Conservation (phyloP, 1,140 invertebrate species). For the Dendrolimus kikuchii region DNA sequence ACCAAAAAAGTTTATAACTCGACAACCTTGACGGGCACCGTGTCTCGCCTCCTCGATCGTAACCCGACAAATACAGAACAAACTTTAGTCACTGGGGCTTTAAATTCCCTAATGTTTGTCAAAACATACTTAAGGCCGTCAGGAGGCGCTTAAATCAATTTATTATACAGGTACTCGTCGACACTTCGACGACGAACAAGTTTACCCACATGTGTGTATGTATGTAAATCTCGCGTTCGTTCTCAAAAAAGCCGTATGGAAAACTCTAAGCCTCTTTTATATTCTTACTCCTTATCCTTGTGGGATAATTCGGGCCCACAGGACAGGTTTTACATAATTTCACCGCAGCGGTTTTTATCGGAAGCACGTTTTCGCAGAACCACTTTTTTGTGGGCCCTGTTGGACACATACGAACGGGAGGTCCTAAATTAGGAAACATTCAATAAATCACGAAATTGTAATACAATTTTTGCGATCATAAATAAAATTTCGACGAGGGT, state of each 20-base stretch:
- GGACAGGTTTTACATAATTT: constrained; percentile 68
- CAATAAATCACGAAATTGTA: constrained; percentile 42
- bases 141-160: constrained; percentile 67
- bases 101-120: constrained; percentile 66
- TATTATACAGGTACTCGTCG: constrained; percentile 59
- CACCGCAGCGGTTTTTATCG: constrained; percentile 47
- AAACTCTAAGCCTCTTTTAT: constrained; percentile 65
- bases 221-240: constrained; percentile 57
- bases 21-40: constrained; percentile 29
- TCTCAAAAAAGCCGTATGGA: constrained; percentile 58
- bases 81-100: constrained; percentile 55
- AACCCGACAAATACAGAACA: constrained; percentile 32
- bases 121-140: constrained; percentile 67
- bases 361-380: constrained; percentile 33
- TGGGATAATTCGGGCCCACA: constrained; percentile 62
- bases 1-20: constrained; percentile 7
- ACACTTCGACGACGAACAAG: constrained; percentile 44
- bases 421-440: constrained; percentile 48
- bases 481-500: constrained; percentile 52
- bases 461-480: constrained; percentile 40
- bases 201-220: constrained; percentile 44
- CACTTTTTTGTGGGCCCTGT: constrained; percentile 35
- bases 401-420: constrained; percentile 27
- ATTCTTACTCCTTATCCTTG: constrained; percentile 65
- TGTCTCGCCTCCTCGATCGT: constrained; percentile 32